phyloP scores from a whole-genome alignment of 2,888 invertebrate species.

The Xestia ashworthii region DNA sequence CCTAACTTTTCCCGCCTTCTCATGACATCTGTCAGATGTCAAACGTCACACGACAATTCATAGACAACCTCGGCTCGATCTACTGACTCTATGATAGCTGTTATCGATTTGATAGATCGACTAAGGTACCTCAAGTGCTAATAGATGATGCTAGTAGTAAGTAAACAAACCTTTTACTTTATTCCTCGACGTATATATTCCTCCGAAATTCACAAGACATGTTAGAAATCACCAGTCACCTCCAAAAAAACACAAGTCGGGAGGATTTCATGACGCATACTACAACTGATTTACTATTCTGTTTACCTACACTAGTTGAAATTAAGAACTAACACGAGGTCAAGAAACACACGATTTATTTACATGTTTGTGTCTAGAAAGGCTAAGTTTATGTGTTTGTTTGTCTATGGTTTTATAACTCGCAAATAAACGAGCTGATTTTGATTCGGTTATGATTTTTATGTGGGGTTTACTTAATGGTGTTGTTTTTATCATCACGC shows the following conservation, averaged over 20 bases:
- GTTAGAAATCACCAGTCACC: not conserved
- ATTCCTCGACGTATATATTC: not conserved
- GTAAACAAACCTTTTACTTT: too few species aligned
- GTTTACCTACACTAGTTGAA: slow-evolving; percentile 36
- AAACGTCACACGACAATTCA: too few species aligned
- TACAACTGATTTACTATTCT: slow-evolving; percentile 49
- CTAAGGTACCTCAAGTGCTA: too few species aligned
- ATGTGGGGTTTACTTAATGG: not conserved
- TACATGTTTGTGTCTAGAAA: slow-evolving; percentile 44
- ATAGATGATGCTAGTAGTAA: too few species aligned
- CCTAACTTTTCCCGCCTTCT: too few species aligned
- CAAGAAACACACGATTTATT: slow-evolving; percentile 41
- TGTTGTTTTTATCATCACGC: not conserved
- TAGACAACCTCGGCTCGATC: too few species aligned
- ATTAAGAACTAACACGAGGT: slow-evolving; percentile 31
- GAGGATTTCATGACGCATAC: slow-evolving; percentile 20
- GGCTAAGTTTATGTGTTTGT: slow-evolving; percentile 46
- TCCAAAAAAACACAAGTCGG: not conserved
- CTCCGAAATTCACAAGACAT: not conserved
- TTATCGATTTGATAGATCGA: too few species aligned
- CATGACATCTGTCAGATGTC: too few species aligned
- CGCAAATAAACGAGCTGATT: slow-evolving; percentile 17
- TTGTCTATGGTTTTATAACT: slow-evolving; percentile 35
- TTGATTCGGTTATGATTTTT: slow-evolving; percentile 8
- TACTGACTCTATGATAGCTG: too few species aligned